A percentile compares a stretch with the other conserved stretches of the same genome.
phyloP scores from a whole-genome alignment of 2,888 invertebrate species.

The Drosophila setosimentum region DNA sequence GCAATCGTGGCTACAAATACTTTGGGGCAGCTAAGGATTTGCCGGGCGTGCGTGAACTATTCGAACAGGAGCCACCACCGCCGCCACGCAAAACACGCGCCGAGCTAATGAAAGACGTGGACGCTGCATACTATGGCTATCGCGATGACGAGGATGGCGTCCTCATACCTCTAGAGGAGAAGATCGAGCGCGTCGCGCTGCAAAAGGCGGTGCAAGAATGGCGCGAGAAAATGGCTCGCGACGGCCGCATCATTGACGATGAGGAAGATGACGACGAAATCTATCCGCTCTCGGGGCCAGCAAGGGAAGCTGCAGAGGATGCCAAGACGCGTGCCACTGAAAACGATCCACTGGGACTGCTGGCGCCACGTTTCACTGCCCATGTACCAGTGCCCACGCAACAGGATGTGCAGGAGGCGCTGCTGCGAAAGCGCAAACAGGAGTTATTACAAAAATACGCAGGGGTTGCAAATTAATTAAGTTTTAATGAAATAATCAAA shows the following conservation, averaged over 20 bases:
- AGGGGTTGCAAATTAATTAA: constrained; percentile 72
- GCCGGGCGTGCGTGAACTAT: constrained; percentile 98
- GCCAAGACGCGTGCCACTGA: constrained; percentile 59
- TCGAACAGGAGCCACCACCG: constrained; percentile 97
- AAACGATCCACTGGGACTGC: constrained; percentile 84
- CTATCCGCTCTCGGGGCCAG: constrained; percentile 83
- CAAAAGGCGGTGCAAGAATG: constrained; percentile 89
- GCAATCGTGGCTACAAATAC: constrained; percentile 99
- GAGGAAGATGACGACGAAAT: constrained; percentile 88
- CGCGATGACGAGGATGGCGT: constrained; percentile 99
- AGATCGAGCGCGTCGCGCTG: constrained; percentile 90
- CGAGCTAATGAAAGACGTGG: constrained; percentile 98
- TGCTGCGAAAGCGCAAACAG: constrained; percentile 95
- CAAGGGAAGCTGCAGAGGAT: constrained; percentile 73
- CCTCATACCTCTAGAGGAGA: constrained; percentile 93
- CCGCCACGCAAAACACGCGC: constrained; percentile 96
- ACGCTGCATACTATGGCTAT: constrained; percentile 99
- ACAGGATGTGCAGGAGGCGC: constrained; percentile 96
- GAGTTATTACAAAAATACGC: constrained; percentile 95
- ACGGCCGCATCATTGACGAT: constrained; percentile 90
- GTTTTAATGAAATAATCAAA: constrained; percentile 4
- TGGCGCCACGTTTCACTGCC: constrained; percentile 88
- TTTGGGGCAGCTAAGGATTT: constrained; percentile 99
- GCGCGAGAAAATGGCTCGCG: constrained; percentile 87
- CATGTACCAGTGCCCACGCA: constrained; percentile 98